phyloP scores from a whole-genome alignment of 2,113 vertebrate species.

The Pionites leucogaster region DNA sequence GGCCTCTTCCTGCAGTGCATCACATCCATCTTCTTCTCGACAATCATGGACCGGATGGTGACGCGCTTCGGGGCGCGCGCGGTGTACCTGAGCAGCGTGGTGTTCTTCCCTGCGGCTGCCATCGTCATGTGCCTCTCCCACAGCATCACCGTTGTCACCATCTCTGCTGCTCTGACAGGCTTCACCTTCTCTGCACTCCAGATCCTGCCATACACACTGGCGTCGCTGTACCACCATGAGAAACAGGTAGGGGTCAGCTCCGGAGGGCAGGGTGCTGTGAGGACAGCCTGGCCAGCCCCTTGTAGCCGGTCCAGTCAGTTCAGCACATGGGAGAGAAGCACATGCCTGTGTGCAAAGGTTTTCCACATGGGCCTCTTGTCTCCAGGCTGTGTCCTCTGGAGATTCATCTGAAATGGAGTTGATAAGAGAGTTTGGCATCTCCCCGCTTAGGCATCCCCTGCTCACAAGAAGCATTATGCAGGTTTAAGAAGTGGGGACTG shows the following conservation, averaged over 20 bases:
- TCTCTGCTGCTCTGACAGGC: constrained; percentile 79
- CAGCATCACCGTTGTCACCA: constrained; percentile 77
- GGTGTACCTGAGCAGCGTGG: constrained; percentile 82
- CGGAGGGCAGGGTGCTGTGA: not conserved
- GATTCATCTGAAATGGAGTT: not conserved
- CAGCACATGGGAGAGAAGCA: not conserved
- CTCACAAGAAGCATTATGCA: not conserved
- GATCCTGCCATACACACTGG: constrained; percentile 86
- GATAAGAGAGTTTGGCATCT: not conserved
- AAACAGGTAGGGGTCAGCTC: constrained; percentile 72
- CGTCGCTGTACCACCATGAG: constrained; percentile 85
- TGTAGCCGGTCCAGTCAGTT: not conserved
- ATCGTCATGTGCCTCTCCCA: constrained; percentile 81
- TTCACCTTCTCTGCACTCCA: constrained; percentile 87
- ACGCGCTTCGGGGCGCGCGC: constrained; percentile 75
- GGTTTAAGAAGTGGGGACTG: not conserved
- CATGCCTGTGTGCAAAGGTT: not conserved
- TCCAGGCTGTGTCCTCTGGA: not conserved
- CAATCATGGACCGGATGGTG: constrained; percentile 85
- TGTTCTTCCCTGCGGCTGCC: constrained; percentile 77
- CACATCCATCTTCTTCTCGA: constrained; percentile 83
- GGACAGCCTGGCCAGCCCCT: not conserved
- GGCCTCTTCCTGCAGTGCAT: constrained; percentile 88
- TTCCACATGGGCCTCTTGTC: not conserved
- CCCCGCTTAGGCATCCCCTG: not conserved